Base-by-base conservation (phyloP, 2,888 invertebrate species). In the Shargacucullia verbasci region DNA sequence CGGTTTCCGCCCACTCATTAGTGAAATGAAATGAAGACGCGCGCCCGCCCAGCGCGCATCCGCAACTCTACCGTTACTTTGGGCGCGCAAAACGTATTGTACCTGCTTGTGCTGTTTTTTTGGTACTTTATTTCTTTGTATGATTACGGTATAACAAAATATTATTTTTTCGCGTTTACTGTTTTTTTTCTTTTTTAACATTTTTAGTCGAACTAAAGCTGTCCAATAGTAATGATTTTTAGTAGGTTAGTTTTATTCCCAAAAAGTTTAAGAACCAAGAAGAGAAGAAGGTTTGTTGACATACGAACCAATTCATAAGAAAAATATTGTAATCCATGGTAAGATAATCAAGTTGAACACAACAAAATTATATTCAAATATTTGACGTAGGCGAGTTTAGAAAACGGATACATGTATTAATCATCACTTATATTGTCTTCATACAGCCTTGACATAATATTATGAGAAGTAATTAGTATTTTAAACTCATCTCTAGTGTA, bases 361-460 rank as follows among this genome's bases (percentile, higher is more conserved):
- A 73, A 68, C 70, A 67, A 73, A 59, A 72, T 64, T 59, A 60
- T 73, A 76, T 76, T 54, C 53, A 63, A 68, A 62, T 74, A 63
- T 65, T 46, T n/a, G 8, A 34, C 54, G 75, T 86, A 80, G 86
- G 85, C 83, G 82, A 80, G 54, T 71, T 65, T 47, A 52, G 44
- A 74, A 79, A 71, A 79, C 73, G 80, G 79, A 81, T 83, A 73
- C 70, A 68, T 56, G 67, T 71, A 77, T 80, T 81, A 83, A 79
- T 85, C 81, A 85, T 83, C 79, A 73, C 66, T 68, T 72, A 71
- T 72, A 85, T 85, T 86, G 85, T 86, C 83, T 70, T 59, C 71
- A 27, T 54, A 58, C 63, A 57, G 74, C 91, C 90, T 90, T 91
- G 92, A 86, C 89, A 88, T 77, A 68, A 25, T 13, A 13, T 39